These are phyloP conservation scores for Lemur catta DNA, from an alignment of 2,797 vertebrate species.

Conservation along the genomic window DNA sequence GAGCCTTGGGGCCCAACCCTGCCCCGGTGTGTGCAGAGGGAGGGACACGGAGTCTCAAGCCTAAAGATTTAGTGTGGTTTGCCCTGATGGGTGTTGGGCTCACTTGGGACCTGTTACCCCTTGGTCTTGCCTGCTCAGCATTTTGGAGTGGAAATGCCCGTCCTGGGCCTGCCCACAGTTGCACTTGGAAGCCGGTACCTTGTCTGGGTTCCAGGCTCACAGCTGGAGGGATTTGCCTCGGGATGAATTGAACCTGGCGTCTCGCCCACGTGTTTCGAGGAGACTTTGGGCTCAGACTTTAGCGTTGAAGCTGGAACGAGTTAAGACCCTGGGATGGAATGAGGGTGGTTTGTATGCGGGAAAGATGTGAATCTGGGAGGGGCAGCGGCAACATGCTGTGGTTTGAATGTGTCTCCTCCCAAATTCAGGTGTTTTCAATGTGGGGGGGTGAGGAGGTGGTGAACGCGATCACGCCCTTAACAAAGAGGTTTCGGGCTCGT, in stretches of 20 bases:
- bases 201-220: background rate
- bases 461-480: background rate
- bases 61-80: no score
- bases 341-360: background rate
- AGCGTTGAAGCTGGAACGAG: background rate
- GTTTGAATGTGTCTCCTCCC: background rate
- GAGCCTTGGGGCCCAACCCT: background rate
- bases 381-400: background rate
- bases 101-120: no score
- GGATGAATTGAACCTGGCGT: background rate
- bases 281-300: background rate
- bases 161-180: background rate
- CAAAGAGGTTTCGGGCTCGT: background rate
- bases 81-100: no score
- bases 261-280: background rate
- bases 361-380: background rate
- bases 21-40: no score
- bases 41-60: background rate
- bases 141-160: background rate
- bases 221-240: background rate
- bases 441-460: no score
- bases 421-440: background rate
- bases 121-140: background rate
- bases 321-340: background rate
- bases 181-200: background rate